Conservation (phyloP, 1,140 invertebrate genomes). For the Brachionus angularis region DNA sequence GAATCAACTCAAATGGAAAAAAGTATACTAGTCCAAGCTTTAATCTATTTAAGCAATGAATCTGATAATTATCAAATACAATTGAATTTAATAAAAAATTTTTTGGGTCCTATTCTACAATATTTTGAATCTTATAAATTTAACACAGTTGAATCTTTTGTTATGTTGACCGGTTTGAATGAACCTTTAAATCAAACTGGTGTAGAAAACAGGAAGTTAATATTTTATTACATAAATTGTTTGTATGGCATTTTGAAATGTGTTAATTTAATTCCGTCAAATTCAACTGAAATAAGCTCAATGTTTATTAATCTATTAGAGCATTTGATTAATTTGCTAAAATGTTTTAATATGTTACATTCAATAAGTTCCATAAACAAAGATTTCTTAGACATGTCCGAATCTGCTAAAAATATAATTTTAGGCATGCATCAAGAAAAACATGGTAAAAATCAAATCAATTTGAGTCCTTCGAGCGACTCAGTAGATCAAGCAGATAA, state of each 20-base stretch:
- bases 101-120: background rate
- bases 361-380: background rate
- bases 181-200: background rate
- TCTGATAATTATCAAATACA: slow-evolving; percentile 8
- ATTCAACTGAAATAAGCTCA: background rate
- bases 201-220: slow-evolving; percentile 13
- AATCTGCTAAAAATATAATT: slow-evolving; percentile 1
- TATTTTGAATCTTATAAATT: slow-evolving; percentile 6
- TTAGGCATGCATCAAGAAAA: slow-evolving; percentile 33
- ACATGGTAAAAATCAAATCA: slow-evolving; percentile 25
- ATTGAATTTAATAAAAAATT: background rate
- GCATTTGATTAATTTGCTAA: slow-evolving; percentile 3
- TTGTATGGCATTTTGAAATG: slow-evolving; percentile 18
- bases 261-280: slow-evolving; percentile 14
- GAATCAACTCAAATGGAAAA: slow-evolving; percentile 37
- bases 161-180: background rate
- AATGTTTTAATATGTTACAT: slow-evolving; percentile 30
- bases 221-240: slow-evolving; percentile 37
- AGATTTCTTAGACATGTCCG: slow-evolving; percentile 41
- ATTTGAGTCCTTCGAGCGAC: background rate
- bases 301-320: slow-evolving; percentile 1
- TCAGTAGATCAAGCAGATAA: slow-evolving; percentile 28
- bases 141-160: background rate
- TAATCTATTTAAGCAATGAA: slow-evolving; percentile 31
- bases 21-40: slow-evolving; percentile 28